Evolutionary conservation across 1,140 invertebrate genomes (phyloP), one percentile per base, ranked within the genome.

Genomic region (Drosophila novamexicana): DNA sequence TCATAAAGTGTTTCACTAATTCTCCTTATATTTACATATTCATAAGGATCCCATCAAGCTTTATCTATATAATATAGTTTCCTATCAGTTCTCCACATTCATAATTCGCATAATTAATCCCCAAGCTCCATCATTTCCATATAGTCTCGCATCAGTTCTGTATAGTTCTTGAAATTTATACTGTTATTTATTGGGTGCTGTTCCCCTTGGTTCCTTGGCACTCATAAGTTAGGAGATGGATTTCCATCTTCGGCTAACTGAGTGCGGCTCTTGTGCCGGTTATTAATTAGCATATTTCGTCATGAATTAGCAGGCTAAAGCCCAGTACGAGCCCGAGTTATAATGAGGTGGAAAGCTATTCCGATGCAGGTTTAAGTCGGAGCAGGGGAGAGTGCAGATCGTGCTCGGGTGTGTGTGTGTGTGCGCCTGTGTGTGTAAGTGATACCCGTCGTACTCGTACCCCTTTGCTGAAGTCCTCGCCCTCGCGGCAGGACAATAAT

Each of bases 261-360:
- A 22, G 29, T 36, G 22, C 42, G 64, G 63, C 59, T 56, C 53
- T 73, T 68, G 32, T 34, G 52, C 58, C 62, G 66, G 63, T 64
- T 84, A 72, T 81, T 85, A 85, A 85, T 85, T 84, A 84, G 73
- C 81, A 81, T 84, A 84, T 85, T 85, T 85, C 61, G 75, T 73
- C 75, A 83, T 83, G 80, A 83, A 76, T 82, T 79, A 82, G 76
- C 75, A 37, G 59, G 44, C 58, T 50, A 57, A 76, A 79, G 70
- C 68, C n/a, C 12, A 42, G 40, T 42, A 29, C 22, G 22, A 29
- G 22, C 22, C 40, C 75, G 64, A 54, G 44, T 82, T 79, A 74
- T 72, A 88, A 77, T 79, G 75, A 88, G 79, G 64, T 73, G 75
- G 75, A 85, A 83, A 88, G 67, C 47, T 57, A 70, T 52, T 68